phyloP scores from a whole-genome alignment of 2,888 invertebrate species.

The Leucoma salicis region DNA sequence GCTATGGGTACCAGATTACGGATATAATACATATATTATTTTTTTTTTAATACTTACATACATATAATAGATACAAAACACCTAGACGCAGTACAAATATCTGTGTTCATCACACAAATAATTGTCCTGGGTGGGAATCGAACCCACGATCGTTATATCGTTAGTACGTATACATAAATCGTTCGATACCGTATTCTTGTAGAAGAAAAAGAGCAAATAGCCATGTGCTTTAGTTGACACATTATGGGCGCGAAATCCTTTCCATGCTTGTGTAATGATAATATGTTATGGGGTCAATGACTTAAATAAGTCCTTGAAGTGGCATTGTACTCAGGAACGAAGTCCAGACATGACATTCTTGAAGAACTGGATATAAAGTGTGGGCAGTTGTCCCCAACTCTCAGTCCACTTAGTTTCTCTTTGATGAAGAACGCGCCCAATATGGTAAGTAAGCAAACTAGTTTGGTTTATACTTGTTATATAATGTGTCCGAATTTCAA shows the following conservation, averaged over 20 bases:
- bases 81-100: too few relatives aligned
- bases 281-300: conserved; percentile 55
- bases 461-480: conserved; percentile 31
- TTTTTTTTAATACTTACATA: too few relatives aligned
- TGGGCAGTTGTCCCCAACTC: conserved; percentile 54
- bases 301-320: conserved; percentile 55
- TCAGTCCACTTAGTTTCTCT: conserved; percentile 58
- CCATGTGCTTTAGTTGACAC: conserved; percentile 24
- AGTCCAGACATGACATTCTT: conserved; percentile 74
- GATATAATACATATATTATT: too few relatives aligned
- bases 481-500: conserved; percentile 20
- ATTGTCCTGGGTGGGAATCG: too few relatives aligned
- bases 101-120: too few relatives aligned
- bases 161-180: too few relatives aligned
- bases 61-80: too few relatives aligned
- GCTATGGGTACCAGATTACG: too few relatives aligned
- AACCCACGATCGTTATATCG: too few relatives aligned
- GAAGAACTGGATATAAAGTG: conserved; percentile 76
- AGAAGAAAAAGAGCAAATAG: conserved; percentile 6
- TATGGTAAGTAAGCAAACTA: conserved; percentile 62
- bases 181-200: too few relatives aligned
- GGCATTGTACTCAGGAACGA: conserved; percentile 70
- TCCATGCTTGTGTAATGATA: conserved; percentile 39
- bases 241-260: conserved; percentile 20
- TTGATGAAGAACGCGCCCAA: conserved; percentile 55